phyloP scores from a whole-genome alignment of 2,113 vertebrate species.

The Leptocoma aspasia region DNA sequence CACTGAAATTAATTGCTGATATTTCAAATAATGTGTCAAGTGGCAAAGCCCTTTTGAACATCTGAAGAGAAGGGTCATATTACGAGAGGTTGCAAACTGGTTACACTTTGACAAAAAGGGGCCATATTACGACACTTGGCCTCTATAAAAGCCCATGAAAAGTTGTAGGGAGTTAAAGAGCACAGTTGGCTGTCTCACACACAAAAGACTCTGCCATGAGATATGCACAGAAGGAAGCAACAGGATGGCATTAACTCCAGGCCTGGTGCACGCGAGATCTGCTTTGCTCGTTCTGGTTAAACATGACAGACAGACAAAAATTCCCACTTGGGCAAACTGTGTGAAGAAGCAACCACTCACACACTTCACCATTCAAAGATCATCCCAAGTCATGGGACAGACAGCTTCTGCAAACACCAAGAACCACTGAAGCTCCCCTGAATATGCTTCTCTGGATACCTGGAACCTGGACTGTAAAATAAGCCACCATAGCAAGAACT shows the following conservation, averaged over 20 bases:
- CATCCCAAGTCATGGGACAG: neutral
- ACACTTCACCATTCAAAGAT: neutral
- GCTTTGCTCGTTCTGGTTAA: neutral
- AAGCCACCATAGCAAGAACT: neutral
- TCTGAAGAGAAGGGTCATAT: neutral
- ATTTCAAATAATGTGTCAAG: neutral
- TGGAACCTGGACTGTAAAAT: neutral
- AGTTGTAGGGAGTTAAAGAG: neutral
- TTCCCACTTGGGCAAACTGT: neutral
- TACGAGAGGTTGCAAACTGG: neutral
- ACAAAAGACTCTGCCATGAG: neutral
- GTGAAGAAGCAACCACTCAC: neutral
- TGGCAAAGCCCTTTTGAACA: neutral
- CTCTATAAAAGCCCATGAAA: neutral
- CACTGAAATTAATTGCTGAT: neutral
- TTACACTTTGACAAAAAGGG: neutral
- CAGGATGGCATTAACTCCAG: neutral
- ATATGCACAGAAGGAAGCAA: neutral
- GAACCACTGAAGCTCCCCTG: neutral
- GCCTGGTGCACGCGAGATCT: rapidly evolving
- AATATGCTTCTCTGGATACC: neutral
- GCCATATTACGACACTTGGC: neutral
- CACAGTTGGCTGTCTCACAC: neutral
- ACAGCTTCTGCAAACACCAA: neutral
- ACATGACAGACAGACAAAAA: neutral